A percentile compares a stretch with the other conserved stretches of the same genome.
These are phyloP conservation scores for Brachymystax lenok DNA, from an alignment of 2,797 vertebrate genomes.

Conservation along the genomic window DNA sequence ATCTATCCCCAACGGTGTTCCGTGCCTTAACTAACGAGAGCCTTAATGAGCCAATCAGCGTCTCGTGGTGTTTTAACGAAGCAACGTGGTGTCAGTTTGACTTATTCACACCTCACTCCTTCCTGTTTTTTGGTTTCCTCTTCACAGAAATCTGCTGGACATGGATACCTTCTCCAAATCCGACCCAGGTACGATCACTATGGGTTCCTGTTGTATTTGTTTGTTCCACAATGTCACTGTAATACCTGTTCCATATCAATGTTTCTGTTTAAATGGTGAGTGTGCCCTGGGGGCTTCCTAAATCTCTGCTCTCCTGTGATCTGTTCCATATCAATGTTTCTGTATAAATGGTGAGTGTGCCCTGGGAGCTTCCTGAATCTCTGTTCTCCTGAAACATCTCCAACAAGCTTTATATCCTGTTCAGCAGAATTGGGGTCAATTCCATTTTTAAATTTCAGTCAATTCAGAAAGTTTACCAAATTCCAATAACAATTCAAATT, in stretches of 20 bases:
- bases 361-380: too few species aligned
- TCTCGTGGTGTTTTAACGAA: background rate
- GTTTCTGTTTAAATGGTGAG: too few species aligned
- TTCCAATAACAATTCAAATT: too few species aligned
- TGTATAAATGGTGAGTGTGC: too few species aligned
- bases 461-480: too few species aligned
- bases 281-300: too few species aligned
- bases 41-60: background rate
- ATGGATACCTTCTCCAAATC: slow-evolving; percentile 99
- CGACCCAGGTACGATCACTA: slow-evolving; percentile 89
- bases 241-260: background rate
- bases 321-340: background rate
- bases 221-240: background rate
- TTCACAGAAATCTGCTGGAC: slow-evolving; percentile 93
- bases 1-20: background rate
- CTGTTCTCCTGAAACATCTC: background rate
- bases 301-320: background rate
- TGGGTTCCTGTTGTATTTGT: background rate
- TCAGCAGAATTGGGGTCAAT: too few species aligned
- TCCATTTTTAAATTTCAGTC: too few species aligned
- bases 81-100: background rate
- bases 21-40: background rate
- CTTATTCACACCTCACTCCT: background rate
- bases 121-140: slow-evolving; percentile 51
- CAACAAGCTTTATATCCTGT: background rate